These are phyloP conservation scores for Agapetus fuscipes DNA, from an alignment of 2,888 invertebrate genomes.

Conservation along the genomic window DNA sequence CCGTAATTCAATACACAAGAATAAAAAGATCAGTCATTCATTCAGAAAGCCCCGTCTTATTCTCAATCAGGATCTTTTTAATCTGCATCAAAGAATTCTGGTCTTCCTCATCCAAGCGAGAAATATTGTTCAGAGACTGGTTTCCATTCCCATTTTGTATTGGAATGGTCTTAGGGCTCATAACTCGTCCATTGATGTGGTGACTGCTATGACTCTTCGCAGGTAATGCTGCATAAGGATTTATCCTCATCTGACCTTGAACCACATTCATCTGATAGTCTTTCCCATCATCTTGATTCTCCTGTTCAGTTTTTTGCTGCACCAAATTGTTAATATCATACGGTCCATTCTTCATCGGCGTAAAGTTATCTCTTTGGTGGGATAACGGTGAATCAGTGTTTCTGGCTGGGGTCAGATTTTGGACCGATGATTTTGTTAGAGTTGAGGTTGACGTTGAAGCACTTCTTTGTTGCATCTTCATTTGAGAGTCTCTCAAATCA, in stretches of 20 bases:
- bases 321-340: too few species aligned
- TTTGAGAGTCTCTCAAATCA: conserved; percentile 30
- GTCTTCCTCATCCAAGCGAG: conserved; percentile 4
- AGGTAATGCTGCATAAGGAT: conserved; percentile 28
- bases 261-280: conserved; percentile 38
- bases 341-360: conserved; percentile 1
- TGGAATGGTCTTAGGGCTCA: conserved; percentile 13
- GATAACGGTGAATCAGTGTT: conserved; percentile 8
- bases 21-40: too few species aligned
- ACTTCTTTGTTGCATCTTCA: conserved; percentile 29
- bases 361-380: conserved; percentile 17
- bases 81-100: conserved; percentile 16
- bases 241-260: conserved; percentile 45
- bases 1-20: too few species aligned
- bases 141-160: conserved; percentile 2
- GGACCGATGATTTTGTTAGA: not conserved
- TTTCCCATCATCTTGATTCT: conserved; percentile 1
- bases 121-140: conserved; percentile 4
- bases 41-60: conserved; percentile 18
- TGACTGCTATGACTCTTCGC: conserved; percentile 6
- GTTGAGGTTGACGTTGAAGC: conserved; percentile 11
- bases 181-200: conserved; percentile 7
- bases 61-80: conserved; percentile 19
- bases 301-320: not conserved
- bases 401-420: not conserved